Base-by-base conservation (phyloP, 2,888 invertebrate genomes). In the Caenorhabditis uteleia region DNA sequence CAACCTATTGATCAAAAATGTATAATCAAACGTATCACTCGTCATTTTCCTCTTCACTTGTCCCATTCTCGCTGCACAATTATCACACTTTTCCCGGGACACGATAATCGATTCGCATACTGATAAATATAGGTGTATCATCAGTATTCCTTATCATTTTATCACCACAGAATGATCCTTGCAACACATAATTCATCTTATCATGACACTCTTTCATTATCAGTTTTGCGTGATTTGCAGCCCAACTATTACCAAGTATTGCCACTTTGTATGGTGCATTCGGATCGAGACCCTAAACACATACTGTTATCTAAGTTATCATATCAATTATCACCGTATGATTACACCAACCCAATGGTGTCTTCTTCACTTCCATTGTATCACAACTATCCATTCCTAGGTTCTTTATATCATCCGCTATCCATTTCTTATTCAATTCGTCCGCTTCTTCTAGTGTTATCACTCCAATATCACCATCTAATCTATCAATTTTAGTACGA, bases 311-410 rank as follows among this genome's bases (percentile, higher is more conserved):
- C 18, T 20, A 16, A 18, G 16, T 20, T 21, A 18, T 42, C 31
- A n/a, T 25, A 5, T 10, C 3, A 12, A 27, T 27, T 7, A 27
- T 48, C 29, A 59, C 59, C n/a, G 38, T 54, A 36, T 53, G 51
- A 16, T 48, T 29, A 12, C 59, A 60, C 59, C 59, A 60, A 39
- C 51, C 51, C 12, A 48, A 26, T 6, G 51, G 44, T 16, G 38
- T 44, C 4, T 39, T 44, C 14, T 16, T 2, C 59, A 60, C 4
- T 53, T 60, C 2, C 34, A 29, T 14, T 29, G 31, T 26, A 44
- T 48, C 31, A 2, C 31, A 33, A 8, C 44, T 7, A 44, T 31
- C 23, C 12, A 44, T 14, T 20, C 33, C 44, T 8, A 60, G 39
- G 16, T 51, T 60, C n/a, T 53, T 31, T 12, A 26, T 10, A 16